Conservation (phyloP, 2,113 vertebrate genomes). For the Spheniscus mendiculus region DNA sequence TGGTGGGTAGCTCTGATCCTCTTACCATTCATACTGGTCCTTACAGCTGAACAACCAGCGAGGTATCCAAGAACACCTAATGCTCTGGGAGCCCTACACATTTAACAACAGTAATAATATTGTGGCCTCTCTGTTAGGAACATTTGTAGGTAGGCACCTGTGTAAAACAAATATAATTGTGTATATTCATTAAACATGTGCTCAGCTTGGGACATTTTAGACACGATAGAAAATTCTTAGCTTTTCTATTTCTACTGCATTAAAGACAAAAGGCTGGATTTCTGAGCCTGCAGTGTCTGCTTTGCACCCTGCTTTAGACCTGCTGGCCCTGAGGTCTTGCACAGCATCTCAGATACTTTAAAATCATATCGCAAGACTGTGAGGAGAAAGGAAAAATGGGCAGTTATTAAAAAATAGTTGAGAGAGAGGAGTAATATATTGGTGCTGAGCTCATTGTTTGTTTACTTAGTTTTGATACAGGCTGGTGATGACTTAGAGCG, state of each 20-base stretch:
- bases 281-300: too few relatives aligned
- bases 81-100: too few relatives aligned
- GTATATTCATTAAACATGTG: not conserved
- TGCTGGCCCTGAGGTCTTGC: not conserved
- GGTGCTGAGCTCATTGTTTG: rapidly evolving
- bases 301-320: not conserved
- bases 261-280: not conserved
- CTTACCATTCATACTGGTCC: not conserved
- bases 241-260: not conserved
- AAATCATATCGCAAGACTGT: not conserved
- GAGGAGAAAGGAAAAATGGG: not conserved
- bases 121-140: not conserved
- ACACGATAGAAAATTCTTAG: not conserved
- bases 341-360: not conserved
- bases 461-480: not conserved
- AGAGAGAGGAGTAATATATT: not conserved
- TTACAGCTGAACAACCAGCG: not conserved
- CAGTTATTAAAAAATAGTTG: not conserved
- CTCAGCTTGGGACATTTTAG: not conserved
- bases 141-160: not conserved
- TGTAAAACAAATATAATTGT: not conserved
- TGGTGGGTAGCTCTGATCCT: not conserved
- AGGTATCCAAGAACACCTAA: not conserved
- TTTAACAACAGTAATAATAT: not conserved
- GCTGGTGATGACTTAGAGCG: not conserved